Evolutionary conservation across 1,140 invertebrate genomes (phyloP).

Genomic region (Pachyrhynchus sulphureomaculatus): DNA sequence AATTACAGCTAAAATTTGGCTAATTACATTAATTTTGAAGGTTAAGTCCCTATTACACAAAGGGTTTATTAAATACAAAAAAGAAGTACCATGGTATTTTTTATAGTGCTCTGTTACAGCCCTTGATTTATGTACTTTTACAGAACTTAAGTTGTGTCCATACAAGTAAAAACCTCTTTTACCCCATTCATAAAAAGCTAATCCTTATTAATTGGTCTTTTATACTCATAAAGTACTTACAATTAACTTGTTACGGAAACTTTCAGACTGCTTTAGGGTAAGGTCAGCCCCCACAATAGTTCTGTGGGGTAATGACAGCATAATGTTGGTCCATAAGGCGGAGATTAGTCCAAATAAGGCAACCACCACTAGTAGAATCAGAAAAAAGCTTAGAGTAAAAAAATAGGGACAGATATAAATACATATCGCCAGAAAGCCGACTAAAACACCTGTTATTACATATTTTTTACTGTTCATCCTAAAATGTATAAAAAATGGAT

Average conservation of each 20-base stretch:
- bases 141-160: no score
- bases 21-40: no score
- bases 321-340: conserved; percentile 53
- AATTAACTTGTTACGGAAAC: conserved; percentile 56
- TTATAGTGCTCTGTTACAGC: no score
- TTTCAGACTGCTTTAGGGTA: conserved; percentile 54
- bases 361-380: conserved; percentile 12
- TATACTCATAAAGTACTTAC: no score
- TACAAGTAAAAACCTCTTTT: no score
- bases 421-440: conserved; percentile 11
- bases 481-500: conserved; percentile 3
- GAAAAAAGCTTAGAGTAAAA: conserved; percentile 17
- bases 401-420: conserved; percentile 20
- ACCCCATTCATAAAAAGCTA: no score
- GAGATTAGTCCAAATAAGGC: conserved; percentile 26
- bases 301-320: conserved; percentile 56
- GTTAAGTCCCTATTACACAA: no score
- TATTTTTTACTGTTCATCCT: conserved; percentile 22
- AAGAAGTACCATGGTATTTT: no score
- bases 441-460: conserved; percentile 6
- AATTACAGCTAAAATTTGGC: no score
- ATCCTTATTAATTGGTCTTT: no score
- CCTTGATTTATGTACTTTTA: no score
- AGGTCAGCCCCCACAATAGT: conserved; percentile 53
- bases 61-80: no score